Percentiles rank a stretch among this genome's conserved stretches.
phyloP scores from a whole-genome alignment of 2,797 vertebrate species.

The Oophaga sylvatica region DNA sequence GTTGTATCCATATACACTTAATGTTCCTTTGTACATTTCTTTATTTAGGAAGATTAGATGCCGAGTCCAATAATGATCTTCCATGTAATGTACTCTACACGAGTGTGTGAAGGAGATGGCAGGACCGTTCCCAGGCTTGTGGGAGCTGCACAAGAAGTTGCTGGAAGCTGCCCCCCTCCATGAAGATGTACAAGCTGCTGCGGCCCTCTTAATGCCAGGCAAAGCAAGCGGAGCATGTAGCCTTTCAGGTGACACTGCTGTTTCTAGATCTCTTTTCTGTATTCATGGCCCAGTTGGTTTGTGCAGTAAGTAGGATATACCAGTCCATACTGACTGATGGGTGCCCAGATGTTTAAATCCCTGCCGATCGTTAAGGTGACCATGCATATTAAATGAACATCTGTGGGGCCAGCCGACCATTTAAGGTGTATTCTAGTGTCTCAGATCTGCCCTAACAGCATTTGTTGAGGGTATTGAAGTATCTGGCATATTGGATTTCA shows the following conservation, averaged over 20 bases:
- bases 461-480: too few species aligned
- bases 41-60: not conserved
- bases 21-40: not conserved
- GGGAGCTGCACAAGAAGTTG: conserved; percentile 72
- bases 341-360: too few species aligned
- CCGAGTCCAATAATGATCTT: conserved; percentile 18
- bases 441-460: too few species aligned
- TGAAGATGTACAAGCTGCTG: conserved; percentile 66
- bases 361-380: too few species aligned
- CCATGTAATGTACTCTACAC: not conserved
- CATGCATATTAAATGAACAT: too few species aligned
- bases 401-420: too few species aligned
- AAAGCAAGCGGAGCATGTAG: conserved; percentile 37
- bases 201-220: conserved; percentile 64
- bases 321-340: too few species aligned
- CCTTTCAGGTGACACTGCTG: conserved; percentile 23
- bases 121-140: conserved; percentile 63
- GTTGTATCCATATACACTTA: not conserved
- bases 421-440: too few species aligned
- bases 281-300: too few species aligned
- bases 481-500: too few species aligned
- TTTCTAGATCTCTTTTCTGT: not conserved
- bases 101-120: conserved; percentile 58
- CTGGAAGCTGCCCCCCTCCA: conserved; percentile 68
- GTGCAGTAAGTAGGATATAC: too few species aligned